These are phyloP conservation scores for Platichthys flesus DNA, from an alignment of 2,113 vertebrate species.

Conservation along the genomic window DNA sequence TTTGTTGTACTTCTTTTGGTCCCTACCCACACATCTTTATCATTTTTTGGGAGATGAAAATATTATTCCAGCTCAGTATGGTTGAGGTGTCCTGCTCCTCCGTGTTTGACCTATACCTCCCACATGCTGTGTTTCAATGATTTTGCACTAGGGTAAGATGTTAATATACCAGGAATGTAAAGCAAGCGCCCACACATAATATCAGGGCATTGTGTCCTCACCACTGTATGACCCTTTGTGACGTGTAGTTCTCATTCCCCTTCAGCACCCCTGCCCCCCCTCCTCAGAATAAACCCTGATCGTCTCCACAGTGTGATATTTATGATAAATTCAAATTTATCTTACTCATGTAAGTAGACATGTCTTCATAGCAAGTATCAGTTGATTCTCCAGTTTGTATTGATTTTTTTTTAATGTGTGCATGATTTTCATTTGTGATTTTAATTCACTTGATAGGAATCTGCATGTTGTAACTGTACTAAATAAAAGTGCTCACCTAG, in stretches of 20 bases:
- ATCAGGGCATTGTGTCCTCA: conserved; percentile 57
- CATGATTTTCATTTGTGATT: conserved; percentile 78
- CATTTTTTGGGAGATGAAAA: conserved; percentile 52
- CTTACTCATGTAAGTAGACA: conserved; percentile 71
- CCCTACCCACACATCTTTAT: conserved; percentile 34
- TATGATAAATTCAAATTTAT: conserved; percentile 68
- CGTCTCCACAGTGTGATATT: conserved; percentile 75
- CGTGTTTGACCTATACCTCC: conserved; percentile 33
- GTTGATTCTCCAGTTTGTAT: conserved; percentile 70
- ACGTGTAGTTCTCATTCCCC: conserved; percentile 61
- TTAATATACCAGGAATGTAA: conserved; percentile 72
- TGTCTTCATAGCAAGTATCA: conserved; percentile 66
- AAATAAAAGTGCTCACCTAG: conserved; percentile 82
- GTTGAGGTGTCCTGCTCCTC: conserved; percentile 57
- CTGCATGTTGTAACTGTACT: conserved; percentile 82
- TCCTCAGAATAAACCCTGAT: conserved; percentile 20
- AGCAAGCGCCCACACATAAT: conserved; percentile 47
- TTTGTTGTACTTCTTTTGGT: conserved; percentile 48
- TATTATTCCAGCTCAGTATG: conserved; percentile 49
- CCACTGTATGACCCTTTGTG: conserved; percentile 51
- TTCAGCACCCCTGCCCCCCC: background rate
- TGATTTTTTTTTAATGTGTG: conserved; percentile 69
- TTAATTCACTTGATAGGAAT: conserved; percentile 69
- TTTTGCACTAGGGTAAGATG: conserved; percentile 77
- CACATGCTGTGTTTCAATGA: conserved; percentile 68